Conservation (phyloP, 2,113 vertebrate genomes). For the Zosterops pallidus region DNA sequence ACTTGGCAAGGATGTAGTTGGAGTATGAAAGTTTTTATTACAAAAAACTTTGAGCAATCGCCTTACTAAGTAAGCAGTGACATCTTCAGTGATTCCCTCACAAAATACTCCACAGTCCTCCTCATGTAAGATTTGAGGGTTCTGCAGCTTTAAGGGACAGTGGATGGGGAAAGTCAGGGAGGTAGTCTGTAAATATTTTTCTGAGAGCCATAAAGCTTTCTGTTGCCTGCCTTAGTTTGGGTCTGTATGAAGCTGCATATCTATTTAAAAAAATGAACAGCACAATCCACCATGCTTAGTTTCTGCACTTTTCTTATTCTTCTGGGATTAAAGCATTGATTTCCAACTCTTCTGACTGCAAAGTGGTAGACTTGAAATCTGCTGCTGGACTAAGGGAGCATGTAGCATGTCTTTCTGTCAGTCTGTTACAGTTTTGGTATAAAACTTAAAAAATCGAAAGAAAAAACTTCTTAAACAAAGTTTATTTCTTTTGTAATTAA, state of each 20-base stretch:
- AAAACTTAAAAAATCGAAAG: background rate
- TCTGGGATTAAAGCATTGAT: background rate
- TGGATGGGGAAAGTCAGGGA: background rate
- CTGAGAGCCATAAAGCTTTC: background rate
- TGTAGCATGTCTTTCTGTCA: background rate
- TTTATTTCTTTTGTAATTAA: background rate
- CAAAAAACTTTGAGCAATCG: background rate
- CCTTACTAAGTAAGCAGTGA: background rate
- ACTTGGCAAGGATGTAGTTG: background rate
- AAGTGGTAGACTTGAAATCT: background rate
- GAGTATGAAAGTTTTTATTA: background rate
- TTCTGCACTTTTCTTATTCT: background rate
- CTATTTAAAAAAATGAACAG: background rate
- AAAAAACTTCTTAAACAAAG: background rate
- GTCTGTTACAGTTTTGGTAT: background rate
- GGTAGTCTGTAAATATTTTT: background rate
- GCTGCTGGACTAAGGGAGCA: background rate
- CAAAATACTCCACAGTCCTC: background rate
- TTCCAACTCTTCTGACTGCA: background rate
- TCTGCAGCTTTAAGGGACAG: background rate
- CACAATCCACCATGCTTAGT: background rate
- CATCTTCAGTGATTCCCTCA: background rate
- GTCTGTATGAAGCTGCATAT: background rate
- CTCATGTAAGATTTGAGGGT: background rate
- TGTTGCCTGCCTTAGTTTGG: background rate